phyloP scores from a whole-genome alignment of 2,113 vertebrate genomes.

The Dipodomys merriami region DNA sequence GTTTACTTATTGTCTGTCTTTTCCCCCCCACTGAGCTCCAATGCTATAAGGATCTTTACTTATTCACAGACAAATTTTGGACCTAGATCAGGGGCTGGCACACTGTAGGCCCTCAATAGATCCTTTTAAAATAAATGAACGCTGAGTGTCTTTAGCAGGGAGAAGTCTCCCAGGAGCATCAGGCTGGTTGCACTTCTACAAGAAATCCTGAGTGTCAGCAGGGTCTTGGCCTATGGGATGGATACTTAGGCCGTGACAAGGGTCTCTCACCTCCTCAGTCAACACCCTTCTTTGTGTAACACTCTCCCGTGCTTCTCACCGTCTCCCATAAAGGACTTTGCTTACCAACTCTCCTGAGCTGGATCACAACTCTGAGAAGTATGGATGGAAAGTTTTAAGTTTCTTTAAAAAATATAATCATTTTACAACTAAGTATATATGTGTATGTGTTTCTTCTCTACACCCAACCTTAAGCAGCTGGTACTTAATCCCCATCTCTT shows the following conservation, averaged over 20 bases:
- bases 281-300: background rate
- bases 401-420: constrained; percentile 74
- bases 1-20: background rate
- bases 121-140: background rate
- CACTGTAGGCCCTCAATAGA: background rate
- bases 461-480: constrained; percentile 56
- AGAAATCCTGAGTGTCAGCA: background rate
- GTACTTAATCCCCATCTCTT: constrained; percentile 71
- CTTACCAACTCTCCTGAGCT: constrained; percentile 63
- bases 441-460: constrained; percentile 62
- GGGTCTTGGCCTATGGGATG: background rate
- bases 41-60: background rate
- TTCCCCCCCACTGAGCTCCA: background rate
- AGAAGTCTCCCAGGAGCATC: background rate
- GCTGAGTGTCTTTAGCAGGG: background rate
- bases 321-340: constrained; percentile 53
- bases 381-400: constrained; percentile 59
- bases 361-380: constrained; percentile 54
- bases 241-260: background rate
- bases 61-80: background rate
- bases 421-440: constrained; percentile 61
- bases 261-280: constrained; percentile 45
- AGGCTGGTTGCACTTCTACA: background rate
- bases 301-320: constrained; percentile 23
- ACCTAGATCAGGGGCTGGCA: background rate